phyloP scores from a whole-genome alignment of 2,113 vertebrate species.

The Heterotilapia buettikoferi region DNA sequence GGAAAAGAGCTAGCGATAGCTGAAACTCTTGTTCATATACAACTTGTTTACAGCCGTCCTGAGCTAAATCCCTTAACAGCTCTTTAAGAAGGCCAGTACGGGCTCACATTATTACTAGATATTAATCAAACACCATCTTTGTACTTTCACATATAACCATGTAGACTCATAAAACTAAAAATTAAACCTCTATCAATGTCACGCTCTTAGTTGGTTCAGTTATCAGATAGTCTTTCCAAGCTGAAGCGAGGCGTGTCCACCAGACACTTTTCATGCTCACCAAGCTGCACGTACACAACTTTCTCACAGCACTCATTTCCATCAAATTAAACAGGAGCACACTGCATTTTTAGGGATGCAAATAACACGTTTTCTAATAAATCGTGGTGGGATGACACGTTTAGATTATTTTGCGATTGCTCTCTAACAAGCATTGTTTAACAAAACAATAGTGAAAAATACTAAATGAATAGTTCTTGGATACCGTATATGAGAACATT shows the following conservation, averaged over 20 bases:
- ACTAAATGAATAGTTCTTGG: not conserved
- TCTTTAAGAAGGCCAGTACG: not conserved
- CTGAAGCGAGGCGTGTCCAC: not conserved
- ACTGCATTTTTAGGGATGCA: not conserved
- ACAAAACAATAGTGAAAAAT: not conserved
- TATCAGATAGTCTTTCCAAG: not conserved
- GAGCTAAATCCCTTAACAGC: not conserved
- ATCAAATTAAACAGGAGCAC: not conserved
- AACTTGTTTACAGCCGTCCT: slow-evolving; percentile 3
- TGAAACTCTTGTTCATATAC: not conserved
- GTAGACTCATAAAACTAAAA: not conserved
- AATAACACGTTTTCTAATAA: not conserved
- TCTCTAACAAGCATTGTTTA: not conserved
- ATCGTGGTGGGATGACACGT: not conserved
- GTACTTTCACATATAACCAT: not conserved
- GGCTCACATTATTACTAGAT: not conserved
- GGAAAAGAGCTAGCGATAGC: not conserved
- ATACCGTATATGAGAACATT: not conserved
- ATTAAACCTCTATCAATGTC: not conserved
- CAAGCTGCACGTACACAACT: not conserved
- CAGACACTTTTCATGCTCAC: not conserved
- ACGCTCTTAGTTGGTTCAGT: not conserved
- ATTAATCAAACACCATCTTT: not conserved
- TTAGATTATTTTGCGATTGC: not conserved
- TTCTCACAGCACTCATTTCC: not conserved